Evolutionary conservation across 2,888 invertebrate species (phyloP).

Genomic region (Drosophila fungiperda): DNA sequence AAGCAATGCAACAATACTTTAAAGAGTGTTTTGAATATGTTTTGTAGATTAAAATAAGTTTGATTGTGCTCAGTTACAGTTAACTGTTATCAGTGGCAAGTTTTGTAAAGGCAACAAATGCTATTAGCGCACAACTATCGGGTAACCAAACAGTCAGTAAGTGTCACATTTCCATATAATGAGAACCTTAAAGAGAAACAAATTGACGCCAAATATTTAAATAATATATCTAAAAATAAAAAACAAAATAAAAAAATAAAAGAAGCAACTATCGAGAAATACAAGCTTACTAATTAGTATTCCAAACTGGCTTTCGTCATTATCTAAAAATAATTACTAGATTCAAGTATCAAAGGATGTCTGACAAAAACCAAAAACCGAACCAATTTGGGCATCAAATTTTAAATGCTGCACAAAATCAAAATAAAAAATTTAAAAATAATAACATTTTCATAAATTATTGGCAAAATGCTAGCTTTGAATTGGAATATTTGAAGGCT

Average conservation of each 20-base stretch:
- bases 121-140: neutral
- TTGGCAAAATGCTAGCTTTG: slow-evolving; percentile 2
- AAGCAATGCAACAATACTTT: slow-evolving; percentile 11
- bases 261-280: neutral
- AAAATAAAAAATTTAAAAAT: neutral
- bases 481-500: slow-evolving; percentile 16
- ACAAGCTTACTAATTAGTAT: neutral
- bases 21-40: slow-evolving; percentile 27
- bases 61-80: slow-evolving; percentile 3
- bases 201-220: neutral
- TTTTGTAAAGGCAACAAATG: slow-evolving; percentile 9
- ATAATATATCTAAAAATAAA: neutral
- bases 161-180: neutral
- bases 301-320: neutral
- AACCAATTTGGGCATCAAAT: slow-evolving; percentile 6
- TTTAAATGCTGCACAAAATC: neutral
- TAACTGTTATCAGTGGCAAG: slow-evolving; percentile 24
- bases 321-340: neutral
- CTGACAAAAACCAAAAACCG: neutral
- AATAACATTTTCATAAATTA: neutral
- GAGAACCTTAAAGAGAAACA: neutral
- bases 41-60: slow-evolving; percentile 20
- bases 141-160: neutral
- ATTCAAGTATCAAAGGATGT: neutral
- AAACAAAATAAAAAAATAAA: neutral